phyloP scores from a whole-genome alignment of 2,888 invertebrate genomes.

The Euphydryas editha region DNA sequence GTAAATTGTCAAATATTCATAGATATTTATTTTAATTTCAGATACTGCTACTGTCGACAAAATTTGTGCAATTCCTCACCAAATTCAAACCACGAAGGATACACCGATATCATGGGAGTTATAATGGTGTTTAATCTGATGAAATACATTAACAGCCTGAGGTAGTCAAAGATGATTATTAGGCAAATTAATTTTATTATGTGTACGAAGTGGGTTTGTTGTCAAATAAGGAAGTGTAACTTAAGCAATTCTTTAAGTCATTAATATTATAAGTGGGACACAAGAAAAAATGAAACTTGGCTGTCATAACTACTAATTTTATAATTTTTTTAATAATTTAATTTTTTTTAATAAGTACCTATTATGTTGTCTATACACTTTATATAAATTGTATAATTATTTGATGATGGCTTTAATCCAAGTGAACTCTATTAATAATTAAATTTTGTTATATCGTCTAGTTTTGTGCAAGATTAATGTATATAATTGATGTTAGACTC shows the following conservation, averaged over 20 bases:
- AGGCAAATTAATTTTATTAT: not conserved
- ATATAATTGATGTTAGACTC: not conserved
- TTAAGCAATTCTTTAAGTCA: not conserved
- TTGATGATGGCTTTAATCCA: too few relatives aligned
- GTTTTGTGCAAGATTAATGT: not conserved
- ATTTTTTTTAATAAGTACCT: too few relatives aligned
- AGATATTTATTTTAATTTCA: conserved; percentile 51
- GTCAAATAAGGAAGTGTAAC: not conserved
- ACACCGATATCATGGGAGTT: conserved; percentile 85
- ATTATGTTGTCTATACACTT: too few relatives aligned
- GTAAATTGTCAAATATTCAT: not conserved
- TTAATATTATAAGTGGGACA: too few relatives aligned
- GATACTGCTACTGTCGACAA: conserved; percentile 90
- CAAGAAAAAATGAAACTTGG: too few relatives aligned
- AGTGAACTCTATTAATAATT: too few relatives aligned
- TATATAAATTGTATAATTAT: too few relatives aligned
- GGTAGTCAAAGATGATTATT: conserved; percentile 53
- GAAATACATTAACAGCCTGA: conserved; percentile 83
- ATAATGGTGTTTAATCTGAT: conserved; percentile 85
- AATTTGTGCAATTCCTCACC: conserved; percentile 88
- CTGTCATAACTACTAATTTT: too few relatives aligned
- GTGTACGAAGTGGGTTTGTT: not conserved
- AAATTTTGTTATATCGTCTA: not conserved
- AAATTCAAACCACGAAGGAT: conserved; percentile 72
- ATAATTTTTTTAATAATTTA: too few relatives aligned